Percentiles rank a stretch among this genome's conserved stretches.
Evolutionary conservation across 1,140 invertebrate species (phyloP).

Genomic region (Nasonia giraulti): DNA sequence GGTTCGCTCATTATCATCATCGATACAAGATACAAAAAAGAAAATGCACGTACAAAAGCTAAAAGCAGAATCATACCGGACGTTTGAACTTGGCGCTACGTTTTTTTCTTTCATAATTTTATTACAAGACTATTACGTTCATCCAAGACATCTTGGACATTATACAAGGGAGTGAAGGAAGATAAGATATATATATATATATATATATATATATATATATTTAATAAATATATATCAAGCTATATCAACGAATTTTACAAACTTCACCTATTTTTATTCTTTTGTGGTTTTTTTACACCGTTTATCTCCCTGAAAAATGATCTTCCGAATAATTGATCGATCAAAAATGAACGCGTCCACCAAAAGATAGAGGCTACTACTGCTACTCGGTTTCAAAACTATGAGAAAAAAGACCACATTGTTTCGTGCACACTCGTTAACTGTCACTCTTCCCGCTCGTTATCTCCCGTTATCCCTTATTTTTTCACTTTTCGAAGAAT

Average conservation of each 20-base stretch:
- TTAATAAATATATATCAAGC: constrained; percentile 1
- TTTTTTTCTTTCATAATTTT: constrained; percentile 25
- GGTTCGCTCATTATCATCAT: constrained; percentile 30
- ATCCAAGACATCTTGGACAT: constrained; percentile 53
- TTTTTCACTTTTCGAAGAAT: constrained; percentile 22
- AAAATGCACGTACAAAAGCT: constrained; percentile 50
- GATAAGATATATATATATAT: constrained; percentile 25
- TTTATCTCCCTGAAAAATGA: constrained; percentile 7
- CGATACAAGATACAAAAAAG: constrained; percentile 36
- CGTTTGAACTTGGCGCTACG: constrained; percentile 38
- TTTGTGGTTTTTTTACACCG: background rate
- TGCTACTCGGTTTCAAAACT: constrained; percentile 18
- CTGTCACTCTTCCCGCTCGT: constrained; percentile 6
- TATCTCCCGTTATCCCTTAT: constrained; percentile 29
- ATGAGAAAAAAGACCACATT: constrained; percentile 32
- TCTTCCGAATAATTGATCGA: constrained; percentile 10
- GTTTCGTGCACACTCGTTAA: constrained; percentile 16
- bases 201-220: constrained; percentile 14
- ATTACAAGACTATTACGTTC: constrained; percentile 40
- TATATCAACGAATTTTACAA: constrained; percentile 43
- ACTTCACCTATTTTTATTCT: constrained; percentile 15
- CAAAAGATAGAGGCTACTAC: constrained; percentile 15
- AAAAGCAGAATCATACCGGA: constrained; percentile 46
- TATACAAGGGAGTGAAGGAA: constrained; percentile 41
- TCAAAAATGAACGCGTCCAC: constrained; percentile 24